Conservation (phyloP, 2,888 invertebrate species). For the Chloroclysta siterata region DNA sequence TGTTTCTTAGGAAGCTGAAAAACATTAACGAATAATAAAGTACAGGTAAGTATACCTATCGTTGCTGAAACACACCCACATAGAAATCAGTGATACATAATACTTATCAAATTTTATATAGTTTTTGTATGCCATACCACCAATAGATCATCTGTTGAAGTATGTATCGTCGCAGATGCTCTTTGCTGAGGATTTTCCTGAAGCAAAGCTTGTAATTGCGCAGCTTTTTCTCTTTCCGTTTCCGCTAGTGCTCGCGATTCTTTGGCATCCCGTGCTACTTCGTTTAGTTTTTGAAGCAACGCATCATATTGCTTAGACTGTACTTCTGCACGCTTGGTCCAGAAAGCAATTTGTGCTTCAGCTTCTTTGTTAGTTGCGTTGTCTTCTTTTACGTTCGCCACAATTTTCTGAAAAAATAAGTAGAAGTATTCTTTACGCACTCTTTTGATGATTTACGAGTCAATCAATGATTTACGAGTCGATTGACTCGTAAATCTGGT, state of each 20-base stretch:
- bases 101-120: not conserved
- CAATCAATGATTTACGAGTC: too few species aligned
- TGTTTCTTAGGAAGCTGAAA: constrained; percentile 33
- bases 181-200: constrained; percentile 54
- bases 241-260: constrained; percentile 65
- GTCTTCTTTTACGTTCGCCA: constrained; percentile 56
- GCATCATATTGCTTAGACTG: constrained; percentile 72
- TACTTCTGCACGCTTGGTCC: constrained; percentile 66
- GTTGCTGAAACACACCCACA: not conserved
- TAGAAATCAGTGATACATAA: not conserved
- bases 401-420: constrained; percentile 54
- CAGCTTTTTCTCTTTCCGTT: constrained; percentile 61
- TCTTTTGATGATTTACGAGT: not conserved
- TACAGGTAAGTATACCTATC: not conserved
- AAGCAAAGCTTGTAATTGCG: constrained; percentile 61
- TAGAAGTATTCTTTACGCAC: not conserved
- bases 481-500: too few species aligned
- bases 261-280: constrained; percentile 66
- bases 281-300: constrained; percentile 69
- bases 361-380: constrained; percentile 60
- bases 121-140: constrained; percentile 22
- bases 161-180: constrained; percentile 39
- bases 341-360: constrained; percentile 65
- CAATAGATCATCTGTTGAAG: constrained; percentile 38
- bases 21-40: not conserved